Conservation (phyloP, 2,113 vertebrate species). For the Hassar affinis region DNA sequence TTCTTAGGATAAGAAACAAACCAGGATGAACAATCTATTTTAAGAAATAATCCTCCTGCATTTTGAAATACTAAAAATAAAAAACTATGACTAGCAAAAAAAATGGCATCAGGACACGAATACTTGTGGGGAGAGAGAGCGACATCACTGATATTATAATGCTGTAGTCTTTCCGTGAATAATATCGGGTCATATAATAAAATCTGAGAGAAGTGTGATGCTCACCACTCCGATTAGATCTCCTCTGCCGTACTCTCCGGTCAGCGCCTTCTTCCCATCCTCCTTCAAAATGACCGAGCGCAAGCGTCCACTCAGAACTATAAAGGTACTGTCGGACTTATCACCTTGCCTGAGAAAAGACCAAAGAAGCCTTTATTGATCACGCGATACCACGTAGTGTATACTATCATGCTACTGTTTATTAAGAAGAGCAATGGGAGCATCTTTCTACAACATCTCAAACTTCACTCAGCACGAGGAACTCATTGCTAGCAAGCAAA, state of each 20-base stretch:
- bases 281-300: constrained; percentile 90
- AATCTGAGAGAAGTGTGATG: background rate
- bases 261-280: constrained; percentile 90
- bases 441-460: background rate
- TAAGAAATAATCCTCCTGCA: background rate
- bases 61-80: background rate
- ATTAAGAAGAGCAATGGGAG: background rate
- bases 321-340: constrained; percentile 91
- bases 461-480: background rate
- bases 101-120: background rate
- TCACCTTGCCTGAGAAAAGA: constrained; percentile 81
- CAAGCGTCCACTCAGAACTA: constrained; percentile 89
- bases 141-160: no score
- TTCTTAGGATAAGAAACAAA: background rate
- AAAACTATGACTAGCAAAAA: no score
- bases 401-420: background rate
- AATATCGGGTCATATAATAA: no score
- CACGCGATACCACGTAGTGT: no score
- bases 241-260: constrained; percentile 89
- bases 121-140: background rate
- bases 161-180: background rate
- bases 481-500: background rate
- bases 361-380: background rate
- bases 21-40: background rate
- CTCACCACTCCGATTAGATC: constrained; percentile 95